phyloP scores from a whole-genome alignment of 1,140 invertebrate genomes.

The Drosophila elegans region DNA sequence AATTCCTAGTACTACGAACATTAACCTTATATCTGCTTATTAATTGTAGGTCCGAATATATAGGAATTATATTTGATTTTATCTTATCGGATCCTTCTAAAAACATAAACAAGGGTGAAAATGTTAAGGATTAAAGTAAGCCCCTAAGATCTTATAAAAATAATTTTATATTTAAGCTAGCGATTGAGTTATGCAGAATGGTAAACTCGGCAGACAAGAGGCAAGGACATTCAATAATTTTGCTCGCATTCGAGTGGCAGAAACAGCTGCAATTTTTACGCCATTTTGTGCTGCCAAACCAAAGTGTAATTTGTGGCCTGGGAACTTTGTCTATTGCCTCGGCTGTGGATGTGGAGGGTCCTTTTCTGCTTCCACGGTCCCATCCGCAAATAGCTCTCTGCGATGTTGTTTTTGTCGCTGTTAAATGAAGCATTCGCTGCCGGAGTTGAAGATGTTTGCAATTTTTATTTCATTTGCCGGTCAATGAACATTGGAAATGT shows the following conservation, averaged over 20 bases:
- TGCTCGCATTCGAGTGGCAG: conserved; percentile 57
- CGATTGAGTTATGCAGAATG: background rate
- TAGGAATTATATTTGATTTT: too few relatives aligned
- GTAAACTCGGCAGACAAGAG: conserved; percentile 7
- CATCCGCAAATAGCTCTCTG: conserved; percentile 1
- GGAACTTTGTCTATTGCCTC: conserved; percentile 78
- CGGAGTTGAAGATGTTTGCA: conserved; percentile 77
- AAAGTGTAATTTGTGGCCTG: conserved; percentile 78
- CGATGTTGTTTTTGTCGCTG: conserved; percentile 48
- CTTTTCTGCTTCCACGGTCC: conserved; percentile 1
- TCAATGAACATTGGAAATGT: conserved; percentile 81
- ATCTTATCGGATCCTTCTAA: too few relatives aligned
- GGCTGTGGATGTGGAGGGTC: conserved; percentile 20
- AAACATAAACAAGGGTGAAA: too few relatives aligned
- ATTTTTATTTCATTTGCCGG: conserved; percentile 81
- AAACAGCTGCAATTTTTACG: conserved; percentile 80
- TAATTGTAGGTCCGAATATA: too few relatives aligned
- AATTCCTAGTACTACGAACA: too few relatives aligned
- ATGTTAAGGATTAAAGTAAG: too few relatives aligned
- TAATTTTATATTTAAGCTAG: too few relatives aligned
- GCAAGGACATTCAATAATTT: conserved; percentile 74
- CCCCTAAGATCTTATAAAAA: too few relatives aligned
- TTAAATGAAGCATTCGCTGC: conserved; percentile 77
- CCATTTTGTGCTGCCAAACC: conserved; percentile 76
- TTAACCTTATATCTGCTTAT: too few relatives aligned